These are phyloP conservation scores for Chymomyza amoena DNA, from an alignment of 2,888 invertebrate genomes.

Conservation along the genomic window DNA sequence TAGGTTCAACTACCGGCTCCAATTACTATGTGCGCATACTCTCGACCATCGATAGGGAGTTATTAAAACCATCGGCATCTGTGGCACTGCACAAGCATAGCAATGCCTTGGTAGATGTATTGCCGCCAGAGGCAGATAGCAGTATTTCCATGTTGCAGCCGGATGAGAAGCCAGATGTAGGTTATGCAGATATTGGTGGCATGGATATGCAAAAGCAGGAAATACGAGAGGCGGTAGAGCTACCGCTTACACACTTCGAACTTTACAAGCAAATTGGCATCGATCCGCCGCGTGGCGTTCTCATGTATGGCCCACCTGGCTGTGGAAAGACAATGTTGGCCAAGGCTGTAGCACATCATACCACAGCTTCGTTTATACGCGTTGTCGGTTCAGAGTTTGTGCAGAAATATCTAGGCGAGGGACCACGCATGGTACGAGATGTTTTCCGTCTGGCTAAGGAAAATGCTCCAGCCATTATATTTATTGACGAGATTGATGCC, in stretches of 20 bases:
- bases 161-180: constrained; percentile 98
- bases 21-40: constrained; percentile 79
- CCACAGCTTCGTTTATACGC: constrained; percentile 98
- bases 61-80: constrained; percentile 98
- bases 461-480: constrained; percentile 99
- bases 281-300: constrained; percentile 97
- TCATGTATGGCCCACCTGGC: constrained; percentile 99
- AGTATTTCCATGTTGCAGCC: constrained; percentile 98
- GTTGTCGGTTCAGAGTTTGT: constrained; percentile 99
- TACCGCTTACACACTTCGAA: constrained; percentile 98
- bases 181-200: constrained; percentile 97
- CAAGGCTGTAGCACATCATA: constrained; percentile 98
- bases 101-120: constrained; percentile 98
- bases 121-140: constrained; percentile 99
- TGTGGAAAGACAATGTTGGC: constrained; percentile 99
- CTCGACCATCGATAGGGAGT: constrained; percentile 97
- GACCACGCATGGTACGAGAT: constrained; percentile 99
- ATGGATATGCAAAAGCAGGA: constrained; percentile 99
- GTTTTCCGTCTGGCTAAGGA: constrained; percentile 99
- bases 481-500: constrained; percentile 99
- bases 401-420: constrained; percentile 99
- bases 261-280: constrained; percentile 97
- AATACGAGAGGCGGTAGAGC: constrained; percentile 97
- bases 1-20: constrained; percentile 98
- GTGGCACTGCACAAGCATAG: constrained; percentile 99